Conservation (phyloP, 1,140 invertebrate species). For the Macrotrachela quadricornifera region DNA sequence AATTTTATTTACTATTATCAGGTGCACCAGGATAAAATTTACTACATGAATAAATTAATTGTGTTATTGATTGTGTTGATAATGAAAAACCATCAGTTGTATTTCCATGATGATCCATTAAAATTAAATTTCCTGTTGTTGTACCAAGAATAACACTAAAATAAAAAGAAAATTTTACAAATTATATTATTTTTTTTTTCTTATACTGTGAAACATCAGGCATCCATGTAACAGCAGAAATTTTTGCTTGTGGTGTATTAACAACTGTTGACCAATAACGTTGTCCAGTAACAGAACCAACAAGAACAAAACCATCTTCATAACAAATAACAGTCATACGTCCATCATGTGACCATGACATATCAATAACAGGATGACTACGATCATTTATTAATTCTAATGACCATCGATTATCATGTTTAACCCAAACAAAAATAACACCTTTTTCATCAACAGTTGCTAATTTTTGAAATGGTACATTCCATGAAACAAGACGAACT, state of each 20-base stretch:
- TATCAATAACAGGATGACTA: constrained; percentile 57
- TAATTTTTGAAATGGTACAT: constrained; percentile 89
- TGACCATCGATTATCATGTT: constrained; percentile 93
- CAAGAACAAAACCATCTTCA: constrained; percentile 83
- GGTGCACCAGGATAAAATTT: not conserved
- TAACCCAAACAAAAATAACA: constrained; percentile 97
- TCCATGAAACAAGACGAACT: constrained; percentile 84
- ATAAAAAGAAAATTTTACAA: not conserved
- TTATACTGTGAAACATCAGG: constrained; percentile 69
- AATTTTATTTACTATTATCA: constrained; percentile 14
- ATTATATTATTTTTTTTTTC: not conserved
- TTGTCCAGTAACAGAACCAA: constrained; percentile 84
- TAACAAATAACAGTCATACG: constrained; percentile 93
- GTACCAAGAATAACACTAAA: not conserved
- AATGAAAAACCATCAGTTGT: too few relatives aligned
- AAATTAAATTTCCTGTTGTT: constrained; percentile 1
- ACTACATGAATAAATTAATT: not conserved
- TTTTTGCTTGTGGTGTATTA: constrained; percentile 59
- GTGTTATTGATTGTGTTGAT: too few relatives aligned
- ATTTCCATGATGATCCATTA: constrained; percentile 2
- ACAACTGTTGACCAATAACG: constrained; percentile 94
- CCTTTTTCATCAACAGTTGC: constrained; percentile 91
- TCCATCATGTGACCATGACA: constrained; percentile 94
- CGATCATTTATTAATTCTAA: constrained; percentile 95
- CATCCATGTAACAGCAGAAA: constrained; percentile 88